Conservation (phyloP, 2,888 invertebrate species). For the Hecatera dysodea region DNA sequence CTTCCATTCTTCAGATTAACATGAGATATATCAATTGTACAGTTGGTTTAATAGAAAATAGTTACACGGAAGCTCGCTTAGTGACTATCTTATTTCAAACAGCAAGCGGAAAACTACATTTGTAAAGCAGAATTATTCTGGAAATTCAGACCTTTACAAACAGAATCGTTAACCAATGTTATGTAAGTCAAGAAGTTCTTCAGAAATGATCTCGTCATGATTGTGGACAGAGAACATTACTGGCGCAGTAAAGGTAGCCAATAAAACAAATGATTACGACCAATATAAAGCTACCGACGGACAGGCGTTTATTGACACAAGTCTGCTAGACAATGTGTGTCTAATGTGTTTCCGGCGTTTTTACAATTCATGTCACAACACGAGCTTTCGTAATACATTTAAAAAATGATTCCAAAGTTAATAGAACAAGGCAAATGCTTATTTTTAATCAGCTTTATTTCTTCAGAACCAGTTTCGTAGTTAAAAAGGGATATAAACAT, state of each 20-base stretch:
- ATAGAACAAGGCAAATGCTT: constrained; percentile 23
- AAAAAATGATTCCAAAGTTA: constrained; percentile 12
- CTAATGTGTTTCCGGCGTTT: constrained; percentile 57
- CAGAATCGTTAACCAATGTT: constrained; percentile 30
- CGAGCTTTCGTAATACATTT: constrained; percentile 44
- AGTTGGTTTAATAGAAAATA: constrained; percentile 12
- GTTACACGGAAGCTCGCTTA: constrained; percentile 14
- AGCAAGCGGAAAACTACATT: constrained; percentile 23
- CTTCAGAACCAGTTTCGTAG: constrained; percentile 10
- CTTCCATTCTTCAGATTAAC: constrained; percentile 55
- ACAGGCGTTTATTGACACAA: constrained; percentile 58
- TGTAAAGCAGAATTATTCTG: constrained; percentile 26
- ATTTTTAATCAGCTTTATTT: constrained; percentile 33
- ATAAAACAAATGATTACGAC: constrained; percentile 64
- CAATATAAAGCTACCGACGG: constrained; percentile 50
- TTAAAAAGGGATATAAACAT: constrained; percentile 10
- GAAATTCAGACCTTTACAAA: constrained; percentile 21
- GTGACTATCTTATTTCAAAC: constrained; percentile 30
- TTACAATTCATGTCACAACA: constrained; percentile 54
- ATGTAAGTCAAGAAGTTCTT: constrained; percentile 33
- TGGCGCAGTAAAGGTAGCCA: constrained; percentile 52
- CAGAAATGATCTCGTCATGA: constrained; percentile 50
- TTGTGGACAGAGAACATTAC: constrained; percentile 49
- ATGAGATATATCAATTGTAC: constrained; percentile 18
- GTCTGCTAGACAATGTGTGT: constrained; percentile 59